Base-by-base conservation (phyloP, 2,113 vertebrate genomes). In the Thalassarche chlororhynchos region DNA sequence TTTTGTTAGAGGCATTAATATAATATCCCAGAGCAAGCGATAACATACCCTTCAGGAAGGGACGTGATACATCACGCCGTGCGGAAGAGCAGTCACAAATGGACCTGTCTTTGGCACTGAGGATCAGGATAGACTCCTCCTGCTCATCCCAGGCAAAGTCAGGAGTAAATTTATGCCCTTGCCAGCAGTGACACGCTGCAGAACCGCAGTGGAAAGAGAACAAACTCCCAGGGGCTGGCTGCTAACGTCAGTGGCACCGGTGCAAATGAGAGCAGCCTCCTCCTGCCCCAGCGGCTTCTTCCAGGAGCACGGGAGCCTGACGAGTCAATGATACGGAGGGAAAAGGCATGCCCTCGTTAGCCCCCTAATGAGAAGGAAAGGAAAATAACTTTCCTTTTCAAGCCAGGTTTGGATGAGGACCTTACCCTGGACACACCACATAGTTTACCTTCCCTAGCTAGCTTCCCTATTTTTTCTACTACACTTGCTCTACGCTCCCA, bases 1-100 rank as follows among this genome's bases (percentile, higher is more conserved):
- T 64, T 20, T 20, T 38, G 7, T 64, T 44, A 47, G 68, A 46
- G 74, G 66, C 38, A 8, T 44, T 64, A 5, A 42, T 29, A 12
- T 1, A 31, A 52, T 2, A 25, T 6, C n/a, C 44, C 61, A 42
- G 66, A 42, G 47, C 46, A 11, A 29, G 71, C 0, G 8, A 5
- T 15, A 21, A 5, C 29, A 0, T 10, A 5, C 21, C 31, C 49
- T 28, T 17, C 62, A 5, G 69, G 36, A 36, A 8, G 23, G 61
- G 72, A 4, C 1, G 8, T 0, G 61, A 58, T 57, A 32, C 24
- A 5, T 17, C 25, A 2, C 20, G 4, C 17, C 4, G 1, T 19
- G 36, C 26, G 4, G 2, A 49, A 11, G 36, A n/a, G 9, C 29
- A 7, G 14, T 10, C 62, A 13, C 8, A 2, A 18, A 9, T 1